A percentile compares a stretch with the other conserved stretches of the same genome.
Evolutionary conservation across 2,113 vertebrate genomes (phyloP).

Genomic region (Percopsis transmontana): DNA sequence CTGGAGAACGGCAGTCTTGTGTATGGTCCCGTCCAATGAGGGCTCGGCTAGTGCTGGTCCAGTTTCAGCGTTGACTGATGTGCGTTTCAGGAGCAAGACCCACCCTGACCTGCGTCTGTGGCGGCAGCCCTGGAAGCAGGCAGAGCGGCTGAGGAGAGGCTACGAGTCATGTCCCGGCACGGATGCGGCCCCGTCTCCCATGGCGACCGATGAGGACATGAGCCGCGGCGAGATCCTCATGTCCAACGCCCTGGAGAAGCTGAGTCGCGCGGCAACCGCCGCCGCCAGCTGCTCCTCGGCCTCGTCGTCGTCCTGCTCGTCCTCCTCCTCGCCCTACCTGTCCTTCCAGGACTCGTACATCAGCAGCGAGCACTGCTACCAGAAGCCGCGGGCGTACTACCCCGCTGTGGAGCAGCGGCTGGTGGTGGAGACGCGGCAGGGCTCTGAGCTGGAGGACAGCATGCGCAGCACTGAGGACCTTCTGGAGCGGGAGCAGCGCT

Average conservation of each 20-base stretch:
- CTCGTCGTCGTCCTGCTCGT: conserved; percentile 59
- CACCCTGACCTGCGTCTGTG: conserved; percentile 92
- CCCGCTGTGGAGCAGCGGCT: conserved; percentile 91
- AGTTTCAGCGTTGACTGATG: not conserved
- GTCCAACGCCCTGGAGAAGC: conserved; percentile 72
- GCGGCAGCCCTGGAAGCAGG: conserved; percentile 91
- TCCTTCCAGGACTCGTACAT: conserved; percentile 93
- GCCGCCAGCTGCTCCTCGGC: conserved; percentile 36
- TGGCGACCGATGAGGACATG: conserved; percentile 63
- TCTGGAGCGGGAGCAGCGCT: conserved; percentile 79
- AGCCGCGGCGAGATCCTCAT: conserved; percentile 64
- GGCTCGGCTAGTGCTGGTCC: not conserved
- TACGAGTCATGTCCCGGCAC: conserved; percentile 64
- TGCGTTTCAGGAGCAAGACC: conserved; percentile 80
- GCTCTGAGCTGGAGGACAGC: conserved; percentile 85
- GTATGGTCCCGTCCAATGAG: not conserved
- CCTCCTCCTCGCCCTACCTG: conserved; percentile 61
- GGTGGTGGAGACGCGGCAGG: conserved; percentile 89
- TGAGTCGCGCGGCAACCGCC: conserved; percentile 77
- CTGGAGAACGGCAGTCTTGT: no score
- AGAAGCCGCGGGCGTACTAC: conserved; percentile 93
- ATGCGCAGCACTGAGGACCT: conserved; percentile 84
- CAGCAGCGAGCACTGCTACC: conserved; percentile 96
- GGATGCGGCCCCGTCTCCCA: conserved; percentile 52
- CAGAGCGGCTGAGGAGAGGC: conserved; percentile 76